phyloP scores from a whole-genome alignment of 2,888 invertebrate genomes.

The Sinodicranocentrus sp. region DNA sequence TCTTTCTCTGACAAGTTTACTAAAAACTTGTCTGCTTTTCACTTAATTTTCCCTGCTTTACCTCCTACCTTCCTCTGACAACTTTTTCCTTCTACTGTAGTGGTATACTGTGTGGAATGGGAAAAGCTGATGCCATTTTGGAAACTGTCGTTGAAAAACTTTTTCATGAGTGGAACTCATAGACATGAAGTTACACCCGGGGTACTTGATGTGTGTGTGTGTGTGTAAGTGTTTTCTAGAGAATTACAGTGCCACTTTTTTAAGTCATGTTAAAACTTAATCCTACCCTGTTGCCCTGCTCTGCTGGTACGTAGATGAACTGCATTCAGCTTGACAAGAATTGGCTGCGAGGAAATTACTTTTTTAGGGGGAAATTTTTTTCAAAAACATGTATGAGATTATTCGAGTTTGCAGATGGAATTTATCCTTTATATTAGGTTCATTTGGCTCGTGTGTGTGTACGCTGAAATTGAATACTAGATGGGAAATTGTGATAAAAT shows the following conservation, averaged over 20 bases:
- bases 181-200: too few species aligned
- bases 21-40: conserved; percentile 57
- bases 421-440: not conserved
- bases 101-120: not conserved
- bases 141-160: too few species aligned
- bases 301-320: too few species aligned
- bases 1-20: conserved; percentile 55
- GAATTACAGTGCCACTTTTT: not conserved
- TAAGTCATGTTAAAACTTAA: not conserved
- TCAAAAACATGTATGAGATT: too few species aligned
- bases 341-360: too few species aligned
- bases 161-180: too few species aligned
- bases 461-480: not conserved
- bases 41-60: conserved; percentile 48
- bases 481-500: too few species aligned
- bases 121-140: too few species aligned
- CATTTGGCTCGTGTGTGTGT: not conserved
- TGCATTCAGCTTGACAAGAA: too few species aligned
- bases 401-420: not conserved
- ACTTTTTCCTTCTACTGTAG: not conserved
- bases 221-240: not conserved
- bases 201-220: too few species aligned
- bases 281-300: too few species aligned
- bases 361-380: too few species aligned
- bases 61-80: not conserved